phyloP scores from a whole-genome alignment of 53 echinoderm and acorn worm species.

The Luidia sarsii region DNA sequence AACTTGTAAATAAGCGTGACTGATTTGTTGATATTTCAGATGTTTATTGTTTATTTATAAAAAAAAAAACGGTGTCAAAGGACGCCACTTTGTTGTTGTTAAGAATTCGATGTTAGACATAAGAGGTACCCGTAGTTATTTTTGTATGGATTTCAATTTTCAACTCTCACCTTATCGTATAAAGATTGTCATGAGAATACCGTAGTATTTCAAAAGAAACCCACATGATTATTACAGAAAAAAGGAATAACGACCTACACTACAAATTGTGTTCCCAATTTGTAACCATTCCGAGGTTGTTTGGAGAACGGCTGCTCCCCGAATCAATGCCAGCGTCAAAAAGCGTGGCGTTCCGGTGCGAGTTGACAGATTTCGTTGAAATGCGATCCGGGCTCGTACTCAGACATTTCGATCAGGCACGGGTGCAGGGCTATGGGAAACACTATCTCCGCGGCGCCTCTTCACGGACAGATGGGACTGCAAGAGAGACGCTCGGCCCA shows the following conservation, averaged over 20 bases:
- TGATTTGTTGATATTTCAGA: neutral
- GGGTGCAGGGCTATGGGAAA: constrained; percentile 15
- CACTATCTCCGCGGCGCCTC: constrained; percentile 11
- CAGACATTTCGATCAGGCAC: constrained; percentile 52
- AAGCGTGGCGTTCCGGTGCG: neutral
- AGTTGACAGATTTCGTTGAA: constrained; percentile 35
- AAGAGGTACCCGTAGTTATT: constrained; percentile 18
- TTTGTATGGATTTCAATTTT: constrained; percentile 28
- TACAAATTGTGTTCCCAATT: no score
- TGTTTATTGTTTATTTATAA: constrained; percentile 38
- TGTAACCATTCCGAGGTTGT: no score
- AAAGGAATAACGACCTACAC: no score
- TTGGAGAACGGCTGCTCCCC: no score
- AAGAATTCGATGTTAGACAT: constrained; percentile 43
- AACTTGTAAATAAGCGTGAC: constrained; percentile 11
- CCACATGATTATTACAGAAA: no score
- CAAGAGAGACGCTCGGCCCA: constrained; percentile 11
- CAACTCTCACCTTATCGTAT: no score
- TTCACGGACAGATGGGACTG: constrained; percentile 7
- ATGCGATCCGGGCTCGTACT: neutral
- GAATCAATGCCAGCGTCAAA: neutral
- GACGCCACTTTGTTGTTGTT: constrained; percentile 4
- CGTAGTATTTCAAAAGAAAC: no score
- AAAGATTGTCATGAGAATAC: no score
- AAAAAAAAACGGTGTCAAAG: constrained; percentile 1